phyloP scores from a whole-genome alignment of 2,113 vertebrate genomes.

The Psophia crepitans region DNA sequence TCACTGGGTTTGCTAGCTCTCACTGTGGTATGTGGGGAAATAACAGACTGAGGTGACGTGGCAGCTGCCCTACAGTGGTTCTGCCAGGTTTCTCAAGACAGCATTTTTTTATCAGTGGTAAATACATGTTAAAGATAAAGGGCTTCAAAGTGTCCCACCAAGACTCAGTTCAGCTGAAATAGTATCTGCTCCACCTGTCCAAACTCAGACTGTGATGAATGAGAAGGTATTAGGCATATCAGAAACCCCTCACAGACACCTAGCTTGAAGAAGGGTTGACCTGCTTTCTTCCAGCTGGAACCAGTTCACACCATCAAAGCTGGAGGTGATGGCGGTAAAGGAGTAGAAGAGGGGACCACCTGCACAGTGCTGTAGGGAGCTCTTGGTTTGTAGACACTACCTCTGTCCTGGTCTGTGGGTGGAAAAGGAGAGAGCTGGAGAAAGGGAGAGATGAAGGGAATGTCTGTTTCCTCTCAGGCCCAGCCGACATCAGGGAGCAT shows the following conservation, averaged over 20 bases:
- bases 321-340: not conserved
- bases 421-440: not conserved
- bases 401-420: not conserved
- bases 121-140: not conserved
- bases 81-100: not conserved
- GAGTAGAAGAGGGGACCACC: not conserved
- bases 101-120: not conserved
- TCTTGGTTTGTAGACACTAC: not conserved
- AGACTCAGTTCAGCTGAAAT: not conserved
- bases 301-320: not conserved
- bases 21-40: fast-evolving
- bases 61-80: not conserved
- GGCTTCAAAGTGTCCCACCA: not conserved
- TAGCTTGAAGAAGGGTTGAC: not conserved
- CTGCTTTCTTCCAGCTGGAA: not conserved
- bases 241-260: not conserved
- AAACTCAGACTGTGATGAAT: no score
- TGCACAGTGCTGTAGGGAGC: not conserved
- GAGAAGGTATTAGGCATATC: not conserved
- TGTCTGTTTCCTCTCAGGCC: not conserved
- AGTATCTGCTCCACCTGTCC: not conserved
- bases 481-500: no score
- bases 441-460: not conserved
- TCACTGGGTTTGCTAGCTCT: not conserved
- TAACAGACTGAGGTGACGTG: not conserved